phyloP scores from a whole-genome alignment of 2,113 vertebrate genomes.

The Protobothrops mucrosquamatus region DNA sequence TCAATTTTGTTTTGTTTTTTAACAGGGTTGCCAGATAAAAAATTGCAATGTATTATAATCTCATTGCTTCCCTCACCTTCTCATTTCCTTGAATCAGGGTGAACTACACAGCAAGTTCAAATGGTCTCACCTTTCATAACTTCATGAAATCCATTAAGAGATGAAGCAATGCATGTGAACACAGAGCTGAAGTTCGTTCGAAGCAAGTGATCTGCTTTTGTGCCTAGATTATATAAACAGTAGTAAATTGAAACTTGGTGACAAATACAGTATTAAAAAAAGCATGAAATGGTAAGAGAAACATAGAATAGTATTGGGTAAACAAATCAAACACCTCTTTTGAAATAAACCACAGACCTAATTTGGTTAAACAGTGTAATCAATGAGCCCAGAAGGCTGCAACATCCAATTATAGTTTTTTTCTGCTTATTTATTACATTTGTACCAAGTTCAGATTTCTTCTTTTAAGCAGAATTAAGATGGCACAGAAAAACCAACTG shows the following conservation, averaged over 20 bases:
- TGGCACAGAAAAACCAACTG: neutral
- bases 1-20: neutral
- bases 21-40: neutral
- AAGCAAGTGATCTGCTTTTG: constrained; percentile 80
- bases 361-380: neutral
- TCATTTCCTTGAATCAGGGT: neutral
- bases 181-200: constrained; percentile 84
- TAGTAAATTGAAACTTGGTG: neutral
- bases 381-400: neutral
- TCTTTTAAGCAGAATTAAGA: neutral
- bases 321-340: neutral
- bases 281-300: neutral
- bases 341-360: neutral
- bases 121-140: constrained; percentile 82
- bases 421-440: neutral
- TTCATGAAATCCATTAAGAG: constrained; percentile 87
- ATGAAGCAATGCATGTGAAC: constrained; percentile 85
- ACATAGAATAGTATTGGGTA: neutral
- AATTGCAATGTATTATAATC: neutral
- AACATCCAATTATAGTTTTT: neutral
- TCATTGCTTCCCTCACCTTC: neutral
- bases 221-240: constrained; percentile 59
- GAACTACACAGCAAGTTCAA: neutral
- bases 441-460: neutral
- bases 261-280: neutral